A percentile compares a stretch with the other conserved stretches of the same genome.
These are phyloP conservation scores for Threskiornis aethiopicus DNA, from an alignment of 2,797 vertebrate species.

Conservation along the genomic window DNA sequence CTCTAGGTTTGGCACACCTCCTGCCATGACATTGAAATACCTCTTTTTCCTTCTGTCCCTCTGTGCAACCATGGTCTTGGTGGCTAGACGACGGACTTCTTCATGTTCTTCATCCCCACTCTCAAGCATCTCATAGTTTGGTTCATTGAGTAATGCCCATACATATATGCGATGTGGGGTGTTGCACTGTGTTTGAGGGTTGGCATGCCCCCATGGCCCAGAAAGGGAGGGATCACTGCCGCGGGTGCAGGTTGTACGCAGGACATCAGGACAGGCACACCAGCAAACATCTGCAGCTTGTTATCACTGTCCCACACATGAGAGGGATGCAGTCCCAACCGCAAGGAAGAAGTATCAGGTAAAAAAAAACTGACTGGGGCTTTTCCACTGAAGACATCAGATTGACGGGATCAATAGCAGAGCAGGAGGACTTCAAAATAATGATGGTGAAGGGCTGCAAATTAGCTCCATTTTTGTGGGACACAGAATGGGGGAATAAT, in stretches of 20 bases:
- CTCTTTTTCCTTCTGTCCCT: not conserved
- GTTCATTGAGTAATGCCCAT: not conserved
- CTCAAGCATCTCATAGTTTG: not conserved
- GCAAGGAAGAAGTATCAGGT: not conserved
- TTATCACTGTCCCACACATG: accelerated
- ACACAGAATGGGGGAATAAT: not conserved
- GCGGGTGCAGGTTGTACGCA: not conserved
- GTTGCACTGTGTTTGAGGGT: too few species aligned
- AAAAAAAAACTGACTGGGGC: not conserved
- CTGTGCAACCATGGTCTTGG: too few species aligned
- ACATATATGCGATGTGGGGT: accelerated
- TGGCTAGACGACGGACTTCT: not conserved
- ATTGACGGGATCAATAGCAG: not conserved
- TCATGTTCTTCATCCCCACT: not conserved
- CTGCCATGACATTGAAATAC: not conserved
- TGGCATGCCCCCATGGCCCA: not conserved
- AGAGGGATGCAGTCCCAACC: accelerated
- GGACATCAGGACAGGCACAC: not conserved
- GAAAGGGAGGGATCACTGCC: not conserved
- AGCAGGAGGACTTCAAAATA: not conserved
- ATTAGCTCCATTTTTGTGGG: not conserved
- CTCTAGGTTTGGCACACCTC: not conserved
- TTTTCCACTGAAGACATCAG: not conserved
- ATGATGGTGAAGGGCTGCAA: not conserved
- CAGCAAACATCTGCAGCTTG: not conserved